Percentiles rank a stretch among this genome's conserved stretches.
Conservation (phyloP, 2,113 vertebrate species). For the Apaloderma vittatum region DNA sequence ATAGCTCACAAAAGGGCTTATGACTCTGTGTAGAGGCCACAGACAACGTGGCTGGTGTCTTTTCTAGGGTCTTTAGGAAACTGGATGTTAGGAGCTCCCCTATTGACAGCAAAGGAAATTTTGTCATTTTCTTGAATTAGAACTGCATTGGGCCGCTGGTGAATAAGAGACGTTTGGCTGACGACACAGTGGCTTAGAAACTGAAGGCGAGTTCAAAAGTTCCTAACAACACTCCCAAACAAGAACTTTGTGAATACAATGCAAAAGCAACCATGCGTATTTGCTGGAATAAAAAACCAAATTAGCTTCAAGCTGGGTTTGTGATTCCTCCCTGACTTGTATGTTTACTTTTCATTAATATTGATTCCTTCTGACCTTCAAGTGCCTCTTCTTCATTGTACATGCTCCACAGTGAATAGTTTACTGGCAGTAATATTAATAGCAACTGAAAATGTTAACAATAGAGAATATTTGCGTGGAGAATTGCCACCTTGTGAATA, state of each 20-base stretch:
- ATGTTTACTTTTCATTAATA: constrained; percentile 68
- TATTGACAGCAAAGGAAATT: background rate
- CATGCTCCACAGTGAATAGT: background rate
- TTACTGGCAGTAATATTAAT: constrained; percentile 19
- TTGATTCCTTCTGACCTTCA: constrained; percentile 56
- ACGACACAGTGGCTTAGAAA: constrained; percentile 7
- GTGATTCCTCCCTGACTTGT: constrained; percentile 50
- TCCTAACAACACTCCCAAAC: constrained; percentile 55
- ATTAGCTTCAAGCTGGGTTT: constrained; percentile 60
- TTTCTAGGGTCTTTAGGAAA: background rate
- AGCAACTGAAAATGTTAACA: constrained; percentile 2
- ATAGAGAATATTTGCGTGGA: background rate
- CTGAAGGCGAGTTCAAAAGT: constrained; percentile 12
- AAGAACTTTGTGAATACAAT: constrained; percentile 52
- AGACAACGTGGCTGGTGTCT: background rate
- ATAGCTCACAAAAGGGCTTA: background rate
- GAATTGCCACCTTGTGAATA: constrained; percentile 13
- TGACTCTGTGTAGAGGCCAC: background rate
- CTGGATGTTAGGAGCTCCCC: background rate
- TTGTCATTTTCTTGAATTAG: background rate
- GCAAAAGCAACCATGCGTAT: constrained; percentile 11
- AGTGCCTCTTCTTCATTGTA: constrained; percentile 25
- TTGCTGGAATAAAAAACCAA: constrained; percentile 48
- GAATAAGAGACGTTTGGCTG: constrained; percentile 15
- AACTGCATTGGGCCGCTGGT: background rate